A percentile compares a stretch with the other conserved stretches of the same genome.
These are phyloP conservation scores for Diplodus sargus DNA, from an alignment of 2,797 vertebrate species.

Conservation along the genomic window DNA sequence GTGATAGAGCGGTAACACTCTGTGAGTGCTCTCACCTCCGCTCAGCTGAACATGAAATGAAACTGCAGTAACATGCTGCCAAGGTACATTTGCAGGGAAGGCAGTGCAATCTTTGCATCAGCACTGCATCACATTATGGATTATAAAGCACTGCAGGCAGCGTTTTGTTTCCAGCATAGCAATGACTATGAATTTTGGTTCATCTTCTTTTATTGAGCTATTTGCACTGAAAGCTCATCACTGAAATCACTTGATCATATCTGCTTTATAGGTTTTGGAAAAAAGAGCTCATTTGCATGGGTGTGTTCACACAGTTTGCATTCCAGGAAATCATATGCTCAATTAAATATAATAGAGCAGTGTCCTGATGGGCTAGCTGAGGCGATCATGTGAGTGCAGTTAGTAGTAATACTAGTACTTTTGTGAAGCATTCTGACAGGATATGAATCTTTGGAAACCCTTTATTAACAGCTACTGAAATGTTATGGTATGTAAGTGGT, in stretches of 20 bases:
- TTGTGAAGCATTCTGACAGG: neutral
- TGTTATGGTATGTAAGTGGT: no score
- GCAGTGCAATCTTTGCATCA: conserved; percentile 52
- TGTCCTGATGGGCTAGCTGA: neutral
- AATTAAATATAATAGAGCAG: conserved; percentile 1
- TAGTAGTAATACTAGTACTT: neutral
- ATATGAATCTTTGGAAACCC: neutral
- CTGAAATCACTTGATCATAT: conserved; percentile 24
- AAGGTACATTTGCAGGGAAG: conserved; percentile 21
- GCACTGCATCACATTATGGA: conserved; percentile 27
- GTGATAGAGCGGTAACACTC: conserved; percentile 54
- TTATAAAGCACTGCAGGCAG: conserved; percentile 34
- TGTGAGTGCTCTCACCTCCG: conserved; percentile 22
- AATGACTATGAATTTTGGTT: conserved; percentile 7
- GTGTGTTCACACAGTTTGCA: conserved; percentile 19
- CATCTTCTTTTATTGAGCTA: conserved; percentile 44
- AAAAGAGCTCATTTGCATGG: conserved; percentile 7
- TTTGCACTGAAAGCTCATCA: conserved; percentile 27
- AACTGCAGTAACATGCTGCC: conserved; percentile 26
- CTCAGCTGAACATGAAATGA: conserved; percentile 43
- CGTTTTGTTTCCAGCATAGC: conserved; percentile 23
- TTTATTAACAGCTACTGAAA: no score
- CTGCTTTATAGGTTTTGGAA: conserved; percentile 4
- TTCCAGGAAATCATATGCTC: conserved; percentile 26
- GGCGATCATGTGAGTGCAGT: neutral